These are phyloP conservation scores for Paramormyrops kingsleyae DNA, from an alignment of 2,113 vertebrate species.

Conservation along the genomic window DNA sequence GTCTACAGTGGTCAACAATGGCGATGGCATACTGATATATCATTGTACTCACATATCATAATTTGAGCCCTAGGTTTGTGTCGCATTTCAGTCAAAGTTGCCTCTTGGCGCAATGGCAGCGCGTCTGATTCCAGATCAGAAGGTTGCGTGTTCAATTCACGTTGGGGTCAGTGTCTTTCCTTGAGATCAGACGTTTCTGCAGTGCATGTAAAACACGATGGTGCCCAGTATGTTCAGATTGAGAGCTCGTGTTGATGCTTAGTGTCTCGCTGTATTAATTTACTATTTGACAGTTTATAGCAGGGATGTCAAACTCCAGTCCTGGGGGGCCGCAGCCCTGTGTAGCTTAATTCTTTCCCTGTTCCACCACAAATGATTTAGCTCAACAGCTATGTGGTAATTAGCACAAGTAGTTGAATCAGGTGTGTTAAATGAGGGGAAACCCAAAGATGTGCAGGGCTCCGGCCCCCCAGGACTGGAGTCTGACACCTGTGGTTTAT, in stretches of 20 bases:
- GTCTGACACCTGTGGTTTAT: not conserved
- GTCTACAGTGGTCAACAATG: not conserved
- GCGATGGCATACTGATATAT: not conserved
- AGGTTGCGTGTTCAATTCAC: not conserved
- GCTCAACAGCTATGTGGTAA: too few species aligned
- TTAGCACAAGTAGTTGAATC: too few species aligned
- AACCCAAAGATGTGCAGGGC: too few species aligned
- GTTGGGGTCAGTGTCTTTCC: not conserved
- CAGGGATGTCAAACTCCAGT: too few species aligned
- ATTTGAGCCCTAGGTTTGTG: not conserved
- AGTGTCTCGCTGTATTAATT: not conserved
- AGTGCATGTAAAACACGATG: not conserved
- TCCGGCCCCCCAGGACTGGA: too few species aligned
- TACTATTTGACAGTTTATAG: not conserved
- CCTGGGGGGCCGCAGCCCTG: too few species aligned
- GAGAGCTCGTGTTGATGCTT: not conserved
- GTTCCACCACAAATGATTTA: too few species aligned
- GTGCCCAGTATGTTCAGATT: not conserved
- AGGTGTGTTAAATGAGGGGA: too few species aligned
- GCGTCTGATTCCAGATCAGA: not conserved
- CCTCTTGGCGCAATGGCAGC: not conserved
- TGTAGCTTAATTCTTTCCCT: too few species aligned
- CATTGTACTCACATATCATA: not conserved
- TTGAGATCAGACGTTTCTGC: not conserved
- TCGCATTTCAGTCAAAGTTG: not conserved